A percentile compares a stretch with the other conserved stretches of the same genome.
These are phyloP conservation scores for Nephrotoma flavescens DNA, from an alignment of 2,888 invertebrate genomes.

Conservation along the genomic window DNA sequence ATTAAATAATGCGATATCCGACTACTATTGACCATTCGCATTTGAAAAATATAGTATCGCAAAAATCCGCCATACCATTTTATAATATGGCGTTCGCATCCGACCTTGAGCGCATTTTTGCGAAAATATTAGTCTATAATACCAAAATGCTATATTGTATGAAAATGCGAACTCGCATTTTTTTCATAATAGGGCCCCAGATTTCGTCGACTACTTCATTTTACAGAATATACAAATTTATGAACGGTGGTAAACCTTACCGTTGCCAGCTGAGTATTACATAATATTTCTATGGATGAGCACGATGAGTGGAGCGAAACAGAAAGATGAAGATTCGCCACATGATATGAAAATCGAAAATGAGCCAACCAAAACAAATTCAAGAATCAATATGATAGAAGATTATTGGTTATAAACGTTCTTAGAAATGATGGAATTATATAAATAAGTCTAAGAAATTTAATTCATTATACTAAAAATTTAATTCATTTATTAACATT, in stretches of 20 bases:
- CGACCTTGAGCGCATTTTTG: too few relatives aligned
- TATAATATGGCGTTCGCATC: too few relatives aligned
- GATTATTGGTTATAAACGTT: not conserved
- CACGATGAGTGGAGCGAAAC: not conserved
- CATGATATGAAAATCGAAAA: not conserved
- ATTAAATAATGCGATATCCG: too few relatives aligned
- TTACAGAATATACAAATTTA: not conserved
- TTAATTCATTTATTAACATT: too few relatives aligned
- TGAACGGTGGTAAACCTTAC: not conserved
- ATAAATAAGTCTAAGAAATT: not conserved
- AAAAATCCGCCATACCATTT: too few relatives aligned
- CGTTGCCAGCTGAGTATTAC: not conserved
- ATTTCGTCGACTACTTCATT: too few relatives aligned
- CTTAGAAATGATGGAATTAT: not conserved
- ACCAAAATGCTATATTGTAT: too few relatives aligned
- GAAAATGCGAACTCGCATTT: too few relatives aligned
- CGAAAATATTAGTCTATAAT: too few relatives aligned
- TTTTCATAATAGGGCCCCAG: too few relatives aligned
- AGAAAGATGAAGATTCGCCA: not conserved
- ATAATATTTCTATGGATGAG: not conserved
- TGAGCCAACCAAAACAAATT: not conserved
- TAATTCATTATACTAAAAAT: not conserved
- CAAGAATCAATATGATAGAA: not conserved
- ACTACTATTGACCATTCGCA: too few relatives aligned
- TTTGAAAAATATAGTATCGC: too few relatives aligned